Base-by-base conservation (phyloP, 2,888 invertebrate genomes). In the Homarus gammarus region DNA sequence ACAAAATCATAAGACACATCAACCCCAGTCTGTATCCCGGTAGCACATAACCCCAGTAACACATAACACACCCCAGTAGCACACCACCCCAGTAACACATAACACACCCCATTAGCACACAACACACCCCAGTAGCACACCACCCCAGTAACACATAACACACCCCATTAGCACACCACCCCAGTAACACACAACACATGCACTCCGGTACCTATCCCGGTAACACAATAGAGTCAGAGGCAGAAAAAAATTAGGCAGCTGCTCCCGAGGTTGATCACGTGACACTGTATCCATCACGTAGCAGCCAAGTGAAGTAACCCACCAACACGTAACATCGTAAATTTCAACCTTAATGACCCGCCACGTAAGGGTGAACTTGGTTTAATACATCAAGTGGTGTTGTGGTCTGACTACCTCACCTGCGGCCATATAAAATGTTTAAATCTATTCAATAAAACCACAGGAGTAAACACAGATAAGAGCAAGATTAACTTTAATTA, bases 401-500 rank as follows among this genome's bases (percentile, higher is more conserved):
- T 10, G 22, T n/a, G 56, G 15, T n/a, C 36, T 8, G 51, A 38
- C 22, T 38, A 38, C n/a, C 56, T 1, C 64, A n/a, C 38, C 38
- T 61, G 38, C n/a, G 36, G 79, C 36, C 61, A 33, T 36, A 61
- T 81, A 81, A 81, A 81, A 81, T 81, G 79, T 61, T 81, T 64
- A 61, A n/a, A 61, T 61, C 79, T 61, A 56, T 81, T 81, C 79
- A 81, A 81, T 81, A 81, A 81, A 81, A 81, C 79, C 61, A 22
- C 79, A 61, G 79, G 40, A 36, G 79, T 61, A 81, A 81, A 81
- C 79, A 81, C 38, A 61, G 79, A 81, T 81, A 81, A 81, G 79
- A 61, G 79, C 56, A n/a, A 64, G 79, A 81, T 81, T 81, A 81
- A 22, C 33, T 81, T 81, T 81, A 81, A 81, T 81, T 81, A 81